Base-by-base conservation (phyloP, 2,888 invertebrate species). In the Autographa pulchrina region DNA sequence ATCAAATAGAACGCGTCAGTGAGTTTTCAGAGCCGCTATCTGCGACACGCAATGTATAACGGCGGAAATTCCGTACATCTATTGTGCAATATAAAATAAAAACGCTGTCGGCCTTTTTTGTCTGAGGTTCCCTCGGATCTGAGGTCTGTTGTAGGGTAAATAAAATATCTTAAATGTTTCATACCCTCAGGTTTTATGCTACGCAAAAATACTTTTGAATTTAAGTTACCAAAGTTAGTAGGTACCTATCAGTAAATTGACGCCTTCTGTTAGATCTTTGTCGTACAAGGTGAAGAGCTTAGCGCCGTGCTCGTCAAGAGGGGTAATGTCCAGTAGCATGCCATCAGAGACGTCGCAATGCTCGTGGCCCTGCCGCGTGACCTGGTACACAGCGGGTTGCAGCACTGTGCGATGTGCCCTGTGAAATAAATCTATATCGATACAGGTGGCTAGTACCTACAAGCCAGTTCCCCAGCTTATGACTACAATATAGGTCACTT, bases 271-370 rank as follows among this genome's bases (percentile, higher is more conserved):
- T 76, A 97, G 96, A 90, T 97, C 97, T 92, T 97, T 97, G 90
- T 97, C 97, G 88, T 97, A 97, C 38, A 97, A 94, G 8, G 97
- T 97, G 89, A 97, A 97, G 79, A 97, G 96, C 86, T 97, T 97
- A 25, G 93, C 90, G 61, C 97, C 97, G 85, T 96, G 96, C 81
- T 97, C 97, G 85, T 97, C 96, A 75, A 97, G 95, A 14, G 97
- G 97, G 63, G 97, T 97, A 83, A 97, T 97, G 91, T 97, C 97
- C 72, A 97, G 92, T 14, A 97, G 92, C 89, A 97, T 97, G 65
- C 97, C 97, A 83, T 97, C 97, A 16, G 97, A 97, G 78, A 97
- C 96, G 89, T 97, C 97, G 89, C 97, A 97, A 87, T 97, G 97
- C 87, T 97, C 97, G 91, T 97, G 97, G 6, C 97, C 97, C 83